Base-by-base conservation (phyloP, 1,140 invertebrate species). In the Pseudomyrmex pallidus region DNA sequence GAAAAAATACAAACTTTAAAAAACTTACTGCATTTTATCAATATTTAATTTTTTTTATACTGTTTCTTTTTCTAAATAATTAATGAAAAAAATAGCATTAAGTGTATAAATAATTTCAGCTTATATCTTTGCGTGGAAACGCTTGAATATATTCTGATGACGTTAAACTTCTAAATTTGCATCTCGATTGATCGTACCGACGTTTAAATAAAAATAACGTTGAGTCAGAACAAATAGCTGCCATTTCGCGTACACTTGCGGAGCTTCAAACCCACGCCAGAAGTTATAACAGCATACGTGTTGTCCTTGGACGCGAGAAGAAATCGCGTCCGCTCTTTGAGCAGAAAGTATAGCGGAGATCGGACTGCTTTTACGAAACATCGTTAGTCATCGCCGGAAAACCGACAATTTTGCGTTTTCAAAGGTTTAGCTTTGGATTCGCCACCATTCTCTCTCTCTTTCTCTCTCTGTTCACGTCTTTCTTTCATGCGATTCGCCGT, bases 361-460 rank as follows among this genome's bases (percentile, higher is more conserved):
- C 66, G 54, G 17, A 15, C 57, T 62, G 56, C 72, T 59, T 61
- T 83, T 83, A 68, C 66, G 78, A 72, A 87, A 86, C 48, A 73
- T 87, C 80, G 72, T 87, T 86, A 86, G 54, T 83, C 66, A 77
- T 67, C 74, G 67, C 8, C 44, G 46, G n/a, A 64, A 35, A 63
- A 68, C 74, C 80, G 66, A 56, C 82, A 78, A 87, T 87, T 87
- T 87, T 50, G 57, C 61, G 17, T 83, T 87, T 77, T 84, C 62
- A 87, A 87, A 87, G 74, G 67, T 78, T 20, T 17, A 59, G 64
- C 22, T 62, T 70, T 70, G 15, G 73, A 87, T 85, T 83, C 77
- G 20, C 59, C 17, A 10, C 62, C 67, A 35, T 12, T n/a, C n/a
- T 5, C n/a, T 10, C 4, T n/a, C 35, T 67, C 22, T 56, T 17